Conservation (phyloP, 2,797 vertebrate genomes). For the Sebastes oblongus region DNA sequence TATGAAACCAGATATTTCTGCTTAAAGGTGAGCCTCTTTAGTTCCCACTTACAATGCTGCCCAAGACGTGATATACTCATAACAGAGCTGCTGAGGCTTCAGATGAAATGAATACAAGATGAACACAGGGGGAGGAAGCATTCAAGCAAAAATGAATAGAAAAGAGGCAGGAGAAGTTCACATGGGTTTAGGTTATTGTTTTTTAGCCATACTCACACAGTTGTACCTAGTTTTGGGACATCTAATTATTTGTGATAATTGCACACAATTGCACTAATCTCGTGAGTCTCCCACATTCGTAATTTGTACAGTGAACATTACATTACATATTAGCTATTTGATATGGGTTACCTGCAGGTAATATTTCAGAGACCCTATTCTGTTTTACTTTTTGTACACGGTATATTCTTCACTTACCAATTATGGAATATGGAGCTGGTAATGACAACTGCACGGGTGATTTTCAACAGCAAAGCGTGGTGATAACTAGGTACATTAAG, state of each 20-base stretch:
- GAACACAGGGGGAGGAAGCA: slow-evolving; percentile 1
- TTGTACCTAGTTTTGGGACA: neutral
- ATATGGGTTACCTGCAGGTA: neutral
- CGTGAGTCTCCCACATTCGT: neutral
- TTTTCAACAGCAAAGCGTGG: neutral
- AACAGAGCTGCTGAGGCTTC: slow-evolving; percentile 33
- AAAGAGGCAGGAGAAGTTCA: neutral
- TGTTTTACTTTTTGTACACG: neutral
- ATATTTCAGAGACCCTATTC: neutral
- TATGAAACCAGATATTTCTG: slow-evolving; percentile 44
- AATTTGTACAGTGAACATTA: neutral
- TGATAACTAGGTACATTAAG: neutral
- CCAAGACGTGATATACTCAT: slow-evolving; percentile 13
- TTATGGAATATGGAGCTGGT: neutral
- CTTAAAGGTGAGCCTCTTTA: slow-evolving; percentile 42
- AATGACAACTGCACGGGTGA: neutral
- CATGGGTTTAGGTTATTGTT: neutral
- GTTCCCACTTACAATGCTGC: slow-evolving; percentile 24
- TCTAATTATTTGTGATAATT: neutral
- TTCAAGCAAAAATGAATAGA: neutral
- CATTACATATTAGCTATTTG: neutral
- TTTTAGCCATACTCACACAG: neutral
- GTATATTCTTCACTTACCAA: neutral
- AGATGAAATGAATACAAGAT: slow-evolving; percentile 30
- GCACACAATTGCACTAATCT: neutral